Evolutionary conservation across 2,888 invertebrate genomes (phyloP).

Genomic region (Galeruca laticollis): DNA sequence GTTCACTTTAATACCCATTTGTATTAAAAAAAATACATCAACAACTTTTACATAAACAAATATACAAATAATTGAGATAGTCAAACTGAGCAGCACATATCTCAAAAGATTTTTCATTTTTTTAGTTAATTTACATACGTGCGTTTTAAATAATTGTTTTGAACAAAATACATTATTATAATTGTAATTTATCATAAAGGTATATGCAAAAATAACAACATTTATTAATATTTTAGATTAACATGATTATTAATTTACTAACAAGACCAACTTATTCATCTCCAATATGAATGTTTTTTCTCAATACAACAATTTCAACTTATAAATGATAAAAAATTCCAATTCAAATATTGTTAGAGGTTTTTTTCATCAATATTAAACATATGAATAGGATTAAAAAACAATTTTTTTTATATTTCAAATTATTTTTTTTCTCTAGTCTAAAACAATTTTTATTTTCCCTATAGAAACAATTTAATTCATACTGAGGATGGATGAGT

Average conservation of each 20-base stretch:
- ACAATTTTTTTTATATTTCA: too few relatives aligned
- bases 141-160: neutral
- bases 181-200: slow-evolving; percentile 3
- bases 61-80: neutral
- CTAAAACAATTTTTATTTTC: too few relatives aligned
- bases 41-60: neutral
- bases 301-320: too few relatives aligned
- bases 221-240: neutral
- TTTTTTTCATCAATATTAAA: too few relatives aligned
- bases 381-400: too few relatives aligned
- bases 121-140: slow-evolving; percentile 2
- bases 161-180: neutral
- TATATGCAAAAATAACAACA: slow-evolving; percentile 1
- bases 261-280: too few relatives aligned
- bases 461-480: too few relatives aligned
- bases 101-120: neutral
- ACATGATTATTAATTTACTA: neutral
- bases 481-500: too few relatives aligned
- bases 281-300: too few relatives aligned
- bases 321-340: too few relatives aligned
- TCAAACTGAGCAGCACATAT: neutral
- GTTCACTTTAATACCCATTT: neutral
- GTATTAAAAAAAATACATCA: neutral
- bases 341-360: too few relatives aligned
- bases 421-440: too few relatives aligned